phyloP scores from a whole-genome alignment of 1,140 invertebrate genomes.

The Diploscapter pachys region DNA sequence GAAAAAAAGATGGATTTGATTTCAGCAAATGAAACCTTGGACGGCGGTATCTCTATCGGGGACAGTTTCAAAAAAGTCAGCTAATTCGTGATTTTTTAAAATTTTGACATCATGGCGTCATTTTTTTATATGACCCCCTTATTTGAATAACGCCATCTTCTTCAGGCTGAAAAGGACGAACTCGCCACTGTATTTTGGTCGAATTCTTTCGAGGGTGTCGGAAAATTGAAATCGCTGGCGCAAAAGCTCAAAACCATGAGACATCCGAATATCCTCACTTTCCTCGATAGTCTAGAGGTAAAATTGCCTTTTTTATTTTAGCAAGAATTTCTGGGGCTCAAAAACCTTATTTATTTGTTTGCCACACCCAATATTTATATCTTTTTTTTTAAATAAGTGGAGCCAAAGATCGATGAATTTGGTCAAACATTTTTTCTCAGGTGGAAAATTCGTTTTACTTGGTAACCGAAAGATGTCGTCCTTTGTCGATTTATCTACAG shows the following conservation, averaged over 20 bases:
- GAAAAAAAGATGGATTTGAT: too few relatives aligned
- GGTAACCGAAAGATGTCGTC: constrained; percentile 86
- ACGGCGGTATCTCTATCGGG: constrained; percentile 46
- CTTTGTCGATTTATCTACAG: constrained; percentile 67
- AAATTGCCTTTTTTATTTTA: neutral
- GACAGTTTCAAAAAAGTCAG: constrained; percentile 54
- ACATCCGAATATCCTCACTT: constrained; percentile 92
- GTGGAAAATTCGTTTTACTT: constrained; percentile 90
- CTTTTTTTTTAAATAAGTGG: too few relatives aligned
- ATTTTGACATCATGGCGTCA: neutral
- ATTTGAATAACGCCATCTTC: too few relatives aligned
- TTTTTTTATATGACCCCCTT: too few relatives aligned
- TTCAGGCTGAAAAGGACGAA: constrained; percentile 51
- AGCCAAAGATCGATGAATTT: too few relatives aligned
- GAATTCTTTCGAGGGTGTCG: constrained; percentile 25
- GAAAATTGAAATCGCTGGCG: constrained; percentile 46
- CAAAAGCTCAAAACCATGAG: constrained; percentile 80
- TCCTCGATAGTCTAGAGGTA: constrained; percentile 88
- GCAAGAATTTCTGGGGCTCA: neutral
- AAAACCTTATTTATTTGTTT: constrained; percentile 23
- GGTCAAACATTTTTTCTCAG: constrained; percentile 58
- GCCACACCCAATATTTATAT: too few relatives aligned
- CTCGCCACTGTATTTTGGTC: constrained; percentile 57
- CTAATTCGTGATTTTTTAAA: constrained; percentile 5
- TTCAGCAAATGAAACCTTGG: neutral